Base-by-base conservation (phyloP, 23 tunicate species). In the Ascidia mentula region DNA sequence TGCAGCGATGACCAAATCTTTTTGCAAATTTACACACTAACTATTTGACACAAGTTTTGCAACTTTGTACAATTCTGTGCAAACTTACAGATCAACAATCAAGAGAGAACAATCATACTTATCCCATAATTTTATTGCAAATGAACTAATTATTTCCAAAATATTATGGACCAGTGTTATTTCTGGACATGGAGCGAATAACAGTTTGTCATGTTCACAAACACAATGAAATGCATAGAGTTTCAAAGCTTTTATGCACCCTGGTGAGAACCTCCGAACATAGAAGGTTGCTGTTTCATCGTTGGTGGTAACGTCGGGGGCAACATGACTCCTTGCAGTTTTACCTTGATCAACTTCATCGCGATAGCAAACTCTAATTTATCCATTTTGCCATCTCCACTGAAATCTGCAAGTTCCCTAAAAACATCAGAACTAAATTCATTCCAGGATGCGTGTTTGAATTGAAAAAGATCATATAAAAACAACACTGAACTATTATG, bases 361-460 rank as follows among this genome's bases (percentile, higher is more conserved):
- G 99, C 99, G 36, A 95, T 90, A 28, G 96, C 79, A 83, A 95
- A 95, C 76, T 95, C 99, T 26, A 74, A 79, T 74, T 80, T 80
- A 59, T 89, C 95, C 96, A 95, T 83, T 69, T 86, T 87, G 0
- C 96, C 96, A 89, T 95, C 99, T 37, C 75, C 85, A 72, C 85
- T 90, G 12, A 89, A 18, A 72, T 95, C 99, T 30, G 99, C 95
- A 32, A 95, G 71, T 42, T 80, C 88, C 98, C 98, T 93, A 37
- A 30, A 79, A 35, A n/a, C n/a, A n/a, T n/a, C n/a, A n/a, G n/a
- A n/a, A n/a, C n/a, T n/a, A n/a, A n/a, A n/a, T n/a, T n/a, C n/a
- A n/a, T n/a, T n/a, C n/a, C n/a, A n/a, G n/a, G n/a, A n/a, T n/a
- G n/a, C n/a, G n/a, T n/a, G n/a, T n/a, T n/a, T n/a, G n/a, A n/a